These are phyloP conservation scores for Nebria salina DNA, from an alignment of 2,888 invertebrate genomes.

Conservation along the genomic window DNA sequence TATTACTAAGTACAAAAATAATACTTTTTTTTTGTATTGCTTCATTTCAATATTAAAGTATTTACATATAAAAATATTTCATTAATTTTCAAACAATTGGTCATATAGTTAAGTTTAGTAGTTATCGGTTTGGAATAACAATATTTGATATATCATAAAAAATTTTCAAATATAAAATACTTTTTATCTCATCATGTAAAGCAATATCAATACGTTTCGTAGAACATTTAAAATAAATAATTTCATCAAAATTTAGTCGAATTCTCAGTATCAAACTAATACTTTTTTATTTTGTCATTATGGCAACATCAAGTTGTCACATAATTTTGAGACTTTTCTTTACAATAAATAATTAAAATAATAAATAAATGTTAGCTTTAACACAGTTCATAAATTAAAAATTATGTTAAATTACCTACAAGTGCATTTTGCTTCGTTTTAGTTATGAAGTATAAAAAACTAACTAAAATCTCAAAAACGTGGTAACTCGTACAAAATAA, in stretches of 20 bases:
- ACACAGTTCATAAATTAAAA: neutral
- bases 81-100: neutral
- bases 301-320: neutral
- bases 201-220: neutral
- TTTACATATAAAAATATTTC: neutral
- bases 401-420: neutral
- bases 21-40: neutral
- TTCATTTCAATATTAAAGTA: neutral
- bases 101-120: neutral
- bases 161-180: neutral
- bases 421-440: neutral
- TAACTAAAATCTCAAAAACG: conserved; percentile 1
- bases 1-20: neutral
- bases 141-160: neutral
- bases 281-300: neutral
- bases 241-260: neutral
- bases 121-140: neutral
- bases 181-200: neutral
- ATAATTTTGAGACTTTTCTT: neutral
- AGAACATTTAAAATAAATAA: neutral
- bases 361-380: conserved; percentile 1
- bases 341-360: neutral
- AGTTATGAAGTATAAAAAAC: neutral
- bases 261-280: neutral
- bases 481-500: neutral